A percentile compares a stretch with the other conserved stretches of the same genome.
Conservation (phyloP, 2,888 invertebrate species). For the Himalopsyche kuldschensis region DNA sequence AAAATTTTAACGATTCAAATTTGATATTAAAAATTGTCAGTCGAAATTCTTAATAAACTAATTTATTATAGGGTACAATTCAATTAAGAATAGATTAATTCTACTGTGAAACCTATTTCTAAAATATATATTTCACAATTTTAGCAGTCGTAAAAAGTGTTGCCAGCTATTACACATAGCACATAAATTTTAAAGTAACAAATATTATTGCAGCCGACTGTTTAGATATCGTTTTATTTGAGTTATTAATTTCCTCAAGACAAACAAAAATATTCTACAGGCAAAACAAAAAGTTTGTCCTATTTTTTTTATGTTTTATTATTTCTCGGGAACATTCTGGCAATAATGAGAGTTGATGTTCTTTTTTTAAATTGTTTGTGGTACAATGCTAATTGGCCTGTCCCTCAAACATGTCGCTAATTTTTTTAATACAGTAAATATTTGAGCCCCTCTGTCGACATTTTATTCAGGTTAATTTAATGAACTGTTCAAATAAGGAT, state of each 20-base stretch:
- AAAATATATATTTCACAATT: no score
- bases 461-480: not conserved
- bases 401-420: not conserved
- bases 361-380: not conserved
- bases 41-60: no score
- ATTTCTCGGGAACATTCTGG: not conserved
- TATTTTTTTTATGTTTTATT: not conserved
- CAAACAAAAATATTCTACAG: not conserved
- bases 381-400: not conserved
- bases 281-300: not conserved
- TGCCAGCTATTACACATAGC: no score
- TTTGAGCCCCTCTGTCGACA: not conserved
- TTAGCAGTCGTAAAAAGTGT: no score
- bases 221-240: not conserved
- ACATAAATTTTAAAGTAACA: no score
- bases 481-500: not conserved
- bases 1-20: no score
- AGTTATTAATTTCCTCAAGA: not conserved
- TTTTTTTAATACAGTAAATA: not conserved
- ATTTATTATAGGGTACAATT: no score
- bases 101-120: no score
- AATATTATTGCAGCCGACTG: no score
- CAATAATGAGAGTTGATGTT: not conserved
- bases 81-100: no score
- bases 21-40: no score